Percentiles rank a stretch among this genome's conserved stretches.
Conservation (phyloP, 1,140 invertebrate genomes). For the Drosophila aff. region DNA sequence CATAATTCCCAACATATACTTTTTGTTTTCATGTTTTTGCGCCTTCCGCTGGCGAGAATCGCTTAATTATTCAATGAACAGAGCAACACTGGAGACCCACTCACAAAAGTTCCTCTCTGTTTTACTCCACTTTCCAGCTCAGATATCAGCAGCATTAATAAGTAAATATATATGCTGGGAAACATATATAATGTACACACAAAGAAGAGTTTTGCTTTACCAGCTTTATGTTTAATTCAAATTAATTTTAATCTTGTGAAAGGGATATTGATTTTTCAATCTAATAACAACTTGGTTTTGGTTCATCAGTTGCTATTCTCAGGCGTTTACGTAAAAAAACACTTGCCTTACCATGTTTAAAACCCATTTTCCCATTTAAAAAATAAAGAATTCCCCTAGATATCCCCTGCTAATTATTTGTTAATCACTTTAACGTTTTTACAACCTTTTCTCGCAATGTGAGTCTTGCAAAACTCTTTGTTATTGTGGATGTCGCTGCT, state of each 20-base stretch:
- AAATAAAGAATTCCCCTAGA: too few species aligned
- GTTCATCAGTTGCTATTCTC: background rate
- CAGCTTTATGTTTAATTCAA: background rate
- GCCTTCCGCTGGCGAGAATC: conserved; percentile 53
- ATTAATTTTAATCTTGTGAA: background rate
- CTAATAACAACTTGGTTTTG: background rate
- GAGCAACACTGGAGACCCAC: background rate
- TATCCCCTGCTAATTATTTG: background rate
- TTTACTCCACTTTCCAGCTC: conserved; percentile 15
- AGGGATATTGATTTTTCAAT: background rate
- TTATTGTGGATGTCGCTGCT: conserved; percentile 29
- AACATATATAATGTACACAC: background rate
- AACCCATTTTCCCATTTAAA: too few species aligned
- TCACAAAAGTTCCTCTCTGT: background rate
- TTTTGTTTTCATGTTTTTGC: conserved; percentile 12
- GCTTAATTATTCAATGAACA: conserved; percentile 67
- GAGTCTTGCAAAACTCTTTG: conserved; percentile 61
- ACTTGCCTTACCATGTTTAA: background rate
- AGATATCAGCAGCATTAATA: conserved; percentile 5
- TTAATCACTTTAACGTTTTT: background rate
- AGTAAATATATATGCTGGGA: conserved; percentile 3
- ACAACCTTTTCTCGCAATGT: conserved; percentile 41
- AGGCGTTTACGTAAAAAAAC: too few species aligned
- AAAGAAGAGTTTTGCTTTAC: background rate
- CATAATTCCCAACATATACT: conserved; percentile 50